phyloP scores from a whole-genome alignment of 2,113 vertebrate species.

The Notothenia rossii region DNA sequence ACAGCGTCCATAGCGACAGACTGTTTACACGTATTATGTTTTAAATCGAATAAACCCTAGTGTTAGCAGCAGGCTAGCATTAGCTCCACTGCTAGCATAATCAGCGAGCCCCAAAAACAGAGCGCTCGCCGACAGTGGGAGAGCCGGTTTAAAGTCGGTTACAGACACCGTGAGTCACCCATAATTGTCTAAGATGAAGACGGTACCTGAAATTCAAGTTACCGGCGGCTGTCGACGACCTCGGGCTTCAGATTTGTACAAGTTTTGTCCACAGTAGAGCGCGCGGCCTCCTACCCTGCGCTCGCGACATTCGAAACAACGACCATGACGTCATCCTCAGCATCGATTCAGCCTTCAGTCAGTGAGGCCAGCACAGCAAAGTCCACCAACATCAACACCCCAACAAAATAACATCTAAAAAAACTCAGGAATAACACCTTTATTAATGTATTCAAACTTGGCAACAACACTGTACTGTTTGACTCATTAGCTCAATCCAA shows the following conservation, averaged over 20 bases:
- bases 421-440: no score
- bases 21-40: conserved; percentile 15
- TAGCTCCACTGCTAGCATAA: conserved; percentile 67
- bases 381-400: background rate
- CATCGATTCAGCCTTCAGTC: conserved; percentile 62
- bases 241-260: conserved; percentile 69
- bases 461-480: conserved; percentile 11
- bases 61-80: conserved; percentile 62
- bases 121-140: conserved; percentile 39
- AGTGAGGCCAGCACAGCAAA: conserved; percentile 36
- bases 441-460: no score
- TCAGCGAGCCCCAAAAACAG: conserved; percentile 46
- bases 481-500: background rate
- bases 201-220: conserved; percentile 67
- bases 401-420: background rate
- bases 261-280: conserved; percentile 64
- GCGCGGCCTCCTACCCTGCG: conserved; percentile 80
- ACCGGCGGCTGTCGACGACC: conserved; percentile 71
- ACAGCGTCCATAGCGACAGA: conserved; percentile 9
- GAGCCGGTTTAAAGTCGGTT: conserved; percentile 14
- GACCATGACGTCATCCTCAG: conserved; percentile 79
- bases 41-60: conserved; percentile 65
- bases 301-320: conserved; percentile 81
- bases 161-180: background rate
- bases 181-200: background rate